Evolutionary conservation across 2,888 invertebrate genomes (phyloP).

Genomic region (Harmothoe impar): DNA sequence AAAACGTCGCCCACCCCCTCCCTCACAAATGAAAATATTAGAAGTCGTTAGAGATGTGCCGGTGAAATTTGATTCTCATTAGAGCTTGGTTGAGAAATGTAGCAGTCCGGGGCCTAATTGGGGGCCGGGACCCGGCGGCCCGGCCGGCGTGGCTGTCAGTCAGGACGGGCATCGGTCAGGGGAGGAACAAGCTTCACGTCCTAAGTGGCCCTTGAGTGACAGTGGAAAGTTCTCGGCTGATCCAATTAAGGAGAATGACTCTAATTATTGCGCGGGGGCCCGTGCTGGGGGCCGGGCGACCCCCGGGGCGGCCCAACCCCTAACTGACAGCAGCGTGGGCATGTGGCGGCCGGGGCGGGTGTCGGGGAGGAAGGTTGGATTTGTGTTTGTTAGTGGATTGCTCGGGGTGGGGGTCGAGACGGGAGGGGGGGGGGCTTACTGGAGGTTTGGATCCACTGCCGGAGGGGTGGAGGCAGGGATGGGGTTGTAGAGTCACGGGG

Average conservation of each 20-base stretch:
- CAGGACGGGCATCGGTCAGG: conserved; percentile 38
- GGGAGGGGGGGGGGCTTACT: not conserved
- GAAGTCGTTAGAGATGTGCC: conserved; percentile 12
- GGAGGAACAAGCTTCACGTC: not conserved
- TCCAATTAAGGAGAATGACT: conserved; percentile 59
- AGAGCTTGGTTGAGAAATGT: conserved; percentile 37
- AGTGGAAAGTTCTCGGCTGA: conserved; percentile 60
- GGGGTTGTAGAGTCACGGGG: conserved; percentile 8
- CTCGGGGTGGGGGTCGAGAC: not conserved
- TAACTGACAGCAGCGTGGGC: conserved; percentile 31
- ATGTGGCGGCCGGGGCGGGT: not conserved
- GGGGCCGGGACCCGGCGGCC: conserved; percentile 26
- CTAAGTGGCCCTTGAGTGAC: conserved; percentile 60
- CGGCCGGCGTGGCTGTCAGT: conserved; percentile 24
- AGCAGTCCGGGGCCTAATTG: conserved; percentile 50
- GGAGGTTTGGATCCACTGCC: not conserved
- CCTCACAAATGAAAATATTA: conserved; percentile 58
- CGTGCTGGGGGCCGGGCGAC: not conserved
- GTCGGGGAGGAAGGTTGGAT: conserved; percentile 9
- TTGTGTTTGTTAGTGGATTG: not conserved
- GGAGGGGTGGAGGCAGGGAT: not conserved
- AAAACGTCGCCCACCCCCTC: conserved; percentile 50
- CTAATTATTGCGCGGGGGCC: conserved; percentile 52
- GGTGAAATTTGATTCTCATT: conserved; percentile 61
- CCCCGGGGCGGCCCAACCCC: not conserved